phyloP scores from a whole-genome alignment of 2,113 vertebrate species.

The Edolisoma coerulescens region DNA sequence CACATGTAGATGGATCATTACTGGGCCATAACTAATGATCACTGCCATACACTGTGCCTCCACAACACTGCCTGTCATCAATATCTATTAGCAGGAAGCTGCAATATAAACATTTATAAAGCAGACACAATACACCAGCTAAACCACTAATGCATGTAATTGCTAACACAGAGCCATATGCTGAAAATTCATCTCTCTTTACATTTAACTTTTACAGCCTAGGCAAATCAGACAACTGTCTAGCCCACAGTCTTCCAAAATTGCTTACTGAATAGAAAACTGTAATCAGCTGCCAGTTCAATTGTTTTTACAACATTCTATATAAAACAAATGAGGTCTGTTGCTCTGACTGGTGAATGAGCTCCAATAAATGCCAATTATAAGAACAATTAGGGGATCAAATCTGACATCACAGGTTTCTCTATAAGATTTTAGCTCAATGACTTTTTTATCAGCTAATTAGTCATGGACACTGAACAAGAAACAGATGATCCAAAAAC shows the following conservation, averaged over 20 bases:
- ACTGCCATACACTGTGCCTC: neutral
- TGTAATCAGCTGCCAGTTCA: neutral
- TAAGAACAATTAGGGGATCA: neutral
- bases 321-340: neutral
- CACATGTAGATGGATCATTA: neutral
- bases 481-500: neutral
- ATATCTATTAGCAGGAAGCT: neutral
- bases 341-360: neutral
- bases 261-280: neutral
- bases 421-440: neutral
- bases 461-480: neutral
- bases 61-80: neutral
- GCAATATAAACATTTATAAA: constrained; percentile 7
- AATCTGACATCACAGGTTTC: neutral
- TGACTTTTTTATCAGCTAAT: neutral
- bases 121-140: neutral
- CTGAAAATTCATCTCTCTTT: neutral
- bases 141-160: neutral
- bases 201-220: neutral
- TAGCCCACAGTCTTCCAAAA: neutral
- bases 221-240: neutral
- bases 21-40: neutral
- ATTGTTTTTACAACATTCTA: neutral
- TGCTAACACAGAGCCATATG: neutral
- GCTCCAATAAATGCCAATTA: neutral